These are phyloP conservation scores for Drosophila neutralis DNA, from an alignment of 2,888 invertebrate species.

Conservation along the genomic window DNA sequence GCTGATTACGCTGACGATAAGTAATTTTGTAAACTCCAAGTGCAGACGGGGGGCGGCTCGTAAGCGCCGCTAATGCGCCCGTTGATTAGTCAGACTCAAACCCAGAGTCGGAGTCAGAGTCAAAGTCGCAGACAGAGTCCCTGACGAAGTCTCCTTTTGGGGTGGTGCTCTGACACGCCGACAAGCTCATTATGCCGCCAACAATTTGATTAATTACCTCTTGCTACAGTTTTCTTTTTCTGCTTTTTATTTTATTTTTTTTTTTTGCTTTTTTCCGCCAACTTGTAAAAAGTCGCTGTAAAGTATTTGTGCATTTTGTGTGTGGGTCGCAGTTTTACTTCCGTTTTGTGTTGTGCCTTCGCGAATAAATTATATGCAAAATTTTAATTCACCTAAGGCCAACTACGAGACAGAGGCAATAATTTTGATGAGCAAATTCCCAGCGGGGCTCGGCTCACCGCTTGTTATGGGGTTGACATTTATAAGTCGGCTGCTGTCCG, in stretches of 20 bases:
- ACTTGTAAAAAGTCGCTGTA: constrained; percentile 19
- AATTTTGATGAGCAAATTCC: constrained; percentile 57
- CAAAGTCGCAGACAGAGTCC: background rate
- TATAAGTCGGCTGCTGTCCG: constrained; percentile 28
- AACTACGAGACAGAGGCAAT: constrained; percentile 41
- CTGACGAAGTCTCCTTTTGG: background rate
- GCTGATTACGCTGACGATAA: constrained; percentile 79
- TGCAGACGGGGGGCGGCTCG: constrained; percentile 55
- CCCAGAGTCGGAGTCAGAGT: background rate
- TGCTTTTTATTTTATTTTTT: background rate
- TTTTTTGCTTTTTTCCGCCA: constrained; percentile 1
- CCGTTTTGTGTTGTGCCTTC: constrained; percentile 46
- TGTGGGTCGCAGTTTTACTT: constrained; percentile 17
- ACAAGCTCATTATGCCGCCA: constrained; percentile 75
- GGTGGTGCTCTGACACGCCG: constrained; percentile 39
- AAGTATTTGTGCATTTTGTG: constrained; percentile 49
- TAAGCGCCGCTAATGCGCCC: constrained; percentile 72
- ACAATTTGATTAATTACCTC: constrained; percentile 79
- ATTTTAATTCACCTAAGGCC: constrained; percentile 63
- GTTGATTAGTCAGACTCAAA: constrained; percentile 63
- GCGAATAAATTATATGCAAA: constrained; percentile 72
- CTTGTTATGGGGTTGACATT: constrained; percentile 41
- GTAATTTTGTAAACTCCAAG: constrained; percentile 74
- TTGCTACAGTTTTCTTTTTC: constrained; percentile 26
- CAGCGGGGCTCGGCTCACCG: constrained; percentile 24